Evolutionary conservation across 2,113 vertebrate species (phyloP).

Genomic region (Epinephelus lanceolatus): DNA sequence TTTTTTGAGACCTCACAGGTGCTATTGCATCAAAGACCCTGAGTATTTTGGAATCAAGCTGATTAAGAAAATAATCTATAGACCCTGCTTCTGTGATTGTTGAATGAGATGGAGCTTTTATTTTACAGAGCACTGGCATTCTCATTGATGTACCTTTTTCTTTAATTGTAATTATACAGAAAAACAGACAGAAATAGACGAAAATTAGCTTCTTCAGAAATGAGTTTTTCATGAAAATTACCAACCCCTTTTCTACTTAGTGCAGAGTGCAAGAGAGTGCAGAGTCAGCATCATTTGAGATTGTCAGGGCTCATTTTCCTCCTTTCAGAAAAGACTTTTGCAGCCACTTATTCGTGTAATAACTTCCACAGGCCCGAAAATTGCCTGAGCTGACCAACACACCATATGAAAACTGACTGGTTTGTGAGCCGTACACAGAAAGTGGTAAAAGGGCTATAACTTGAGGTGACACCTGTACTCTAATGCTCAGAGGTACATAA

Average conservation of each 20-base stretch:
- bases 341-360: constrained; percentile 19
- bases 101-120: no score
- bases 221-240: neutral
- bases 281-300: constrained; percentile 30
- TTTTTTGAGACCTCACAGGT: neutral
- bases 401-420: constrained; percentile 15
- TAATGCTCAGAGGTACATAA: neutral
- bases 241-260: neutral
- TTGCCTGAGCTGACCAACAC: neutral
- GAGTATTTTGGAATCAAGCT: neutral
- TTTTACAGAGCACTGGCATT: no score
- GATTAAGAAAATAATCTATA: neutral
- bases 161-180: neutral
- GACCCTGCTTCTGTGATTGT: neutral
- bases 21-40: no score
- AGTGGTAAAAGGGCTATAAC: constrained; percentile 4
- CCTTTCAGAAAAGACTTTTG: constrained; percentile 20
- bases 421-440: constrained; percentile 16
- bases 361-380: constrained; percentile 29
- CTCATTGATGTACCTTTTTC: no score
- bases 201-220: neutral
- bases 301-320: constrained; percentile 38
- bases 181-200: neutral
- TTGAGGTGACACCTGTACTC: constrained; percentile 8
- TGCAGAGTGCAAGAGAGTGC: neutral